Base-by-base conservation (phyloP, 2,888 invertebrate species). In the Silvanus unidentatus region DNA sequence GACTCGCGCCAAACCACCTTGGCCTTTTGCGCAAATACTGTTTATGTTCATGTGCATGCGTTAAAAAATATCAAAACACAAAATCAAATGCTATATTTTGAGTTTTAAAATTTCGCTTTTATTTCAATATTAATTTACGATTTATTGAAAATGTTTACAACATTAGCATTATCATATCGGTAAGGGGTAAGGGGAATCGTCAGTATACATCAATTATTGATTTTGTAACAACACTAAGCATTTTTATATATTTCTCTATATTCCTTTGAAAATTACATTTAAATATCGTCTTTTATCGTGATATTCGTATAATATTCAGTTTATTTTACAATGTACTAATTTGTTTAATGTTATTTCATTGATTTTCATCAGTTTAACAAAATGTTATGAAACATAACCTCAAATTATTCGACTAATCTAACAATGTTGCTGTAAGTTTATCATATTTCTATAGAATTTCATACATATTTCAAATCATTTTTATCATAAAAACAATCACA, bases 41-140 rank as follows among this genome's bases (percentile, higher is more conserved):
- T 62, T 63, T 63, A 59, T 63, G 62, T 62, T 64, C 64, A 64
- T 61, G 65, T 65, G 65, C 64, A 64, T 65, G 59, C 61, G 64
- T 62, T 63, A 58, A 64, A 62, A 61, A 64, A 60, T 22, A 45
- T 41, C 49, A 47, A 53, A 50, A 53, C 48, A 42, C 45, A 45
- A 48, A 48, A 50, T 45, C 44, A 44, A 48, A 47, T 50, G 44
- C 6, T 6, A 16, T 34, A 28, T 43, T 44, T 39, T 42, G 40
- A 37, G 44, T 49, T 43, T 49, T 50, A 50, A 45, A 43, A 43
- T 46, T 50, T 41, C 44, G 45, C 47, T 45, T 47, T 40, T 48
- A 15, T 37, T 9, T 4, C 37, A 6, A 11, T 13, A 6, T 5
- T n/a, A 32, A 32, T 32, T 32, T 32, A 32, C n/a, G 10, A 5